These are phyloP conservation scores for Spilarctia lutea DNA, from an alignment of 2,888 invertebrate genomes.

Conservation along the genomic window DNA sequence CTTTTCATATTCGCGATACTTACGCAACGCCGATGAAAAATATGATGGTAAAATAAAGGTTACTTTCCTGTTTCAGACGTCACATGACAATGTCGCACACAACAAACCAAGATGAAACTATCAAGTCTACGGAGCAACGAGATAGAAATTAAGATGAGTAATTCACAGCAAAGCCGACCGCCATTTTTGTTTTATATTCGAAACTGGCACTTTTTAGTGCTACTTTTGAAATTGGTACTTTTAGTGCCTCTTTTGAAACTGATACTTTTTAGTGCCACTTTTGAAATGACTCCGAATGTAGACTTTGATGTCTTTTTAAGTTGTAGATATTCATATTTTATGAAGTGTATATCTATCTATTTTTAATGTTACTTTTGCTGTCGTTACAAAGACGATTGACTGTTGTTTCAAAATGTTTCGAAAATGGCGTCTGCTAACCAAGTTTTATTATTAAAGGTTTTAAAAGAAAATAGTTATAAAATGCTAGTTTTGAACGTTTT, in stretches of 20 bases:
- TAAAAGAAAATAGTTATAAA: conserved; percentile 49
- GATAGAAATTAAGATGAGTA: conserved; percentile 45
- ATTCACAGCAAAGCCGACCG: conserved; percentile 30
- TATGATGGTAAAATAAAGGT: too few relatives aligned
- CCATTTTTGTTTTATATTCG: conserved; percentile 29
- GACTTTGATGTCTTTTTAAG: neutral
- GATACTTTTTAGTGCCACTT: neutral
- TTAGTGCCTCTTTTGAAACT: neutral
- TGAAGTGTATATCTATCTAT: neutral
- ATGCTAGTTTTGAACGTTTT: conserved; percentile 50
- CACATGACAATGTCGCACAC: conserved; percentile 75
- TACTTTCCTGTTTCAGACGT: conserved; percentile 66
- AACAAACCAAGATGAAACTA: conserved; percentile 43
- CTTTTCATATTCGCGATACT: too few relatives aligned
- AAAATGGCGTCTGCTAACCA: conserved; percentile 44
- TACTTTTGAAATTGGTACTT: neutral
- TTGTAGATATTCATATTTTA: conserved; percentile 2
- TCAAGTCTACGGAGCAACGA: conserved; percentile 52
- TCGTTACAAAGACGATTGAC: neutral
- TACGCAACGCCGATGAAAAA: too few relatives aligned
- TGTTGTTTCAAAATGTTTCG: neutral
- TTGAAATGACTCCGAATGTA: neutral
- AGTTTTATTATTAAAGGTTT: conserved; percentile 32
- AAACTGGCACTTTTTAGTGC: neutral
- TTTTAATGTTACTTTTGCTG: neutral